Base-by-base conservation (phyloP, 2,888 invertebrate genomes). In the Mimumesa dahlbomi region DNA sequence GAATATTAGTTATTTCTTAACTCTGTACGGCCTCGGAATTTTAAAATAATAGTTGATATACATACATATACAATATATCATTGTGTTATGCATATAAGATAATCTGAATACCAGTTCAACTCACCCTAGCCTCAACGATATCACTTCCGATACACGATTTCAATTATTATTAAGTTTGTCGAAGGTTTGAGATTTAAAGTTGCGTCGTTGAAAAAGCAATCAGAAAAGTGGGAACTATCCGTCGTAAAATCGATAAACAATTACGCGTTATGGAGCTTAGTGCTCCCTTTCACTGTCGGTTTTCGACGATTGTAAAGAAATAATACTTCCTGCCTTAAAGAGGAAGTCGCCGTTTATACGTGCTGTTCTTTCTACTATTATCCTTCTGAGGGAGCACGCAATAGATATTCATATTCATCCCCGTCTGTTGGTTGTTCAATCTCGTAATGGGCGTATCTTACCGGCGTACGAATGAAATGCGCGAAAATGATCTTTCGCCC, bases 341-440 rank as follows among this genome's bases (percentile, higher is more conserved):
- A 40, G 58, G 65, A 65, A 58, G 25, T 36, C 42, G 9, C 11
- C 57, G 57, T 36, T 57, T 57, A 49, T 43, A 18, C 25, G 22
- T 18, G 6, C 42, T 36, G 38, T 25, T 31, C 48, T 48, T 57
- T 61, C 53, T 29, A 6, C 29, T 14, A 66, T 73, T 62, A 73
- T 56, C 40, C 49, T 34, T 14, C 16, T 16, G 21, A 63, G 36
- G 22, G 42, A 58, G 42, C 34, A 50, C 18, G 58, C 72, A 62
- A 67, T 45, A 49, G 72, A 67, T 67, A 72, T 72, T 73, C 58
- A 56, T 50, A 50, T 59, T 59, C 49, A 43, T 57, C 38, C 58
- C 54, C 50, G 48, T 63, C 58, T 49, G 40, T 50, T 14, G 40
- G 50, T 49, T 59, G 50, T 65, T 25, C 65, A 65, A 65, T 66